A percentile compares a stretch with the other conserved stretches of the same genome.
Evolutionary conservation across 2,888 invertebrate species (phyloP).

Genomic region (Drosophila mimica): DNA sequence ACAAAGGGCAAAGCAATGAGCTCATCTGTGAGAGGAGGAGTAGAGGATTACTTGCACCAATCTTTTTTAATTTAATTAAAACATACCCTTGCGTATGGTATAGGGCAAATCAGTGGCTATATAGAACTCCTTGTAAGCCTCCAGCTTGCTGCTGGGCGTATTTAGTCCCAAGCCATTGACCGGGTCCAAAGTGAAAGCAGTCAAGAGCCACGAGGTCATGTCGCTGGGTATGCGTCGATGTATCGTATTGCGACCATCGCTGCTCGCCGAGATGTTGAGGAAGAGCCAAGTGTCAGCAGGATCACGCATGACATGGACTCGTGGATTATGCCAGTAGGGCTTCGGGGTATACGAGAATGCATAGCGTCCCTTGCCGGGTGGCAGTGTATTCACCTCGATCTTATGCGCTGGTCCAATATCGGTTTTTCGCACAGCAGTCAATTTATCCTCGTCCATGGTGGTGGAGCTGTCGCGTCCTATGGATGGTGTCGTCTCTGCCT

Average conservation of each 20-base stretch:
- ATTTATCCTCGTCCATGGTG: conserved; percentile 75
- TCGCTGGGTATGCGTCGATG: conserved; percentile 91
- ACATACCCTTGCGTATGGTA: conserved; percentile 89
- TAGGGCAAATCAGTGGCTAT: conserved; percentile 95
- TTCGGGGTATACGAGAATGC: conserved; percentile 95
- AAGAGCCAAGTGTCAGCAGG: conserved; percentile 93
- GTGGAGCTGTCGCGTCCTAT: conserved; percentile 50
- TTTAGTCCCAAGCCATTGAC: conserved; percentile 91
- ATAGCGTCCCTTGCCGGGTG: conserved; percentile 94
- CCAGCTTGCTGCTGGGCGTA: conserved; percentile 88
- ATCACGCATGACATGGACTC: conserved; percentile 91
- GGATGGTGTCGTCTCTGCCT: conserved; percentile 72
- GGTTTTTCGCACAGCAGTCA: conserved; percentile 84
- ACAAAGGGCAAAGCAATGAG: conserved; percentile 95
- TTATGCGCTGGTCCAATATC: conserved; percentile 85
- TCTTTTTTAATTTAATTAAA: not conserved
- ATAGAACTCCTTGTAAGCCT: conserved; percentile 93
- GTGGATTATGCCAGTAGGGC: conserved; percentile 92
- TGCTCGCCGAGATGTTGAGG: conserved; percentile 91
- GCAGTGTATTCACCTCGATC: conserved; percentile 88
- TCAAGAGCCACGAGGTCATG: conserved; percentile 93
- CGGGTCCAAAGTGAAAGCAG: conserved; percentile 92
- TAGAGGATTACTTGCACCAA: not conserved
- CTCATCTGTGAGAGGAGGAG: conserved; percentile 88
- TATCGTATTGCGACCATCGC: conserved; percentile 87